Evolutionary conservation across 2,888 invertebrate genomes (phyloP), one percentile per base, ranked within the genome.

Genomic region (Drosophila mimica): DNA sequence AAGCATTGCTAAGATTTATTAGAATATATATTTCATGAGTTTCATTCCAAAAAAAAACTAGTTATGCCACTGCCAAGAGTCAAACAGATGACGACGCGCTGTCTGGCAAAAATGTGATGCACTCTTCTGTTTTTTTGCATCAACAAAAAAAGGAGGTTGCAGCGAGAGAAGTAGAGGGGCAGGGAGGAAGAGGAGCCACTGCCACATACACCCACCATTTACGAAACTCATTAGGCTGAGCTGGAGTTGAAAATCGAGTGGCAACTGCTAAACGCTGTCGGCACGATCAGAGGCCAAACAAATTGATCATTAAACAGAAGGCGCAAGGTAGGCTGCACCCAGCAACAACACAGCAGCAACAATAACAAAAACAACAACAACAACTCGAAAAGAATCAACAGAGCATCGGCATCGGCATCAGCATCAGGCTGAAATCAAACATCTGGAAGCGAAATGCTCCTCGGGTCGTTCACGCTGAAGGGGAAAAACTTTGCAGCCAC

Each of bases 231-330:
- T 87, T 87, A 87, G 74, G 74, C 67, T 66, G 62, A 66, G 46
- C 46, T 30, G 51, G 28, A 43, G 13, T 49, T 46, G 62, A 53
- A 38, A 82, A 79, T 81, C 84, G 80, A 70, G 70, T 74, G 78
- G 69, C 65, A 57, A 67, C 70, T 82, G 76, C 83, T 90, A 87
- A 87, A 87, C 89, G 88, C 72, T 88, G 91, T 81, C 91, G 88
- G 88, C 83, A 83, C 77, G 83, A 88, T 88, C 78, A 89, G 70
- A 85, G 87, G 70, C 81, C 74, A 85, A 89, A 89, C 89, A 87
- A 87, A 90, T 88, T 88, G 90, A 83, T 90, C 90, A 90, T 90
- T 88, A 90, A 90, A 88, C 88, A 88, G 88, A 88, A 88, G 88
- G 90, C 90, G 73, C 85, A 85, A 82, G 79, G 82, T 77, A 74